Conservation (phyloP, 2,113 vertebrate genomes). For the Aplodontia rufa region DNA sequence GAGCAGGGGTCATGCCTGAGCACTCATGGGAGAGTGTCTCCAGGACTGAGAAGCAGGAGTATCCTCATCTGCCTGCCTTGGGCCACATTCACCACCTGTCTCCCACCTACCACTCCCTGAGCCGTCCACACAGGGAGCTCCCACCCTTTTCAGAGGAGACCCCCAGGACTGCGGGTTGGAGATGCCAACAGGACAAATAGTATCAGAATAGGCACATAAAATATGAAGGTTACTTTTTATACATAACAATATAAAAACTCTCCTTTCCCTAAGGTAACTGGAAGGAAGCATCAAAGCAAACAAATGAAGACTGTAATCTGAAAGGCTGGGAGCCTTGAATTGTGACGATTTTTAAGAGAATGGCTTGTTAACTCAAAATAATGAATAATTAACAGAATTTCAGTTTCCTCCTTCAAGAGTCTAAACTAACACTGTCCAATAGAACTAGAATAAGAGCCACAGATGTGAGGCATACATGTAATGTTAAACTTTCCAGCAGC, state of each 20-base stretch:
- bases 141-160: neutral
- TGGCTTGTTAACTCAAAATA: neutral
- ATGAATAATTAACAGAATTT: slow-evolving; percentile 1
- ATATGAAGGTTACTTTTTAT: neutral
- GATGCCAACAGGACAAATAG: neutral
- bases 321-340: neutral
- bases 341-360: slow-evolving; percentile 25
- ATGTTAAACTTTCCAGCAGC: neutral
- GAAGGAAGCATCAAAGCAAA: neutral
- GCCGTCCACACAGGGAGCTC: neutral
- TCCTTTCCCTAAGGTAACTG: neutral
- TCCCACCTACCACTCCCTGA: neutral
- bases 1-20: neutral
- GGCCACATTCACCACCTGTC: neutral
- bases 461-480: neutral
- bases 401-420: neutral
- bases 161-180: neutral
- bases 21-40: neutral
- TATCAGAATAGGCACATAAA: neutral
- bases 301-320: neutral
- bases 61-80: neutral
- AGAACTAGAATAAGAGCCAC: neutral
- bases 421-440: neutral
- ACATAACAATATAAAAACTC: neutral
- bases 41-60: neutral